Percentiles rank a stretch among this genome's conserved stretches.
Evolutionary conservation across 2,113 vertebrate genomes (phyloP).

Genomic region (Arothron firmamentum): DNA sequence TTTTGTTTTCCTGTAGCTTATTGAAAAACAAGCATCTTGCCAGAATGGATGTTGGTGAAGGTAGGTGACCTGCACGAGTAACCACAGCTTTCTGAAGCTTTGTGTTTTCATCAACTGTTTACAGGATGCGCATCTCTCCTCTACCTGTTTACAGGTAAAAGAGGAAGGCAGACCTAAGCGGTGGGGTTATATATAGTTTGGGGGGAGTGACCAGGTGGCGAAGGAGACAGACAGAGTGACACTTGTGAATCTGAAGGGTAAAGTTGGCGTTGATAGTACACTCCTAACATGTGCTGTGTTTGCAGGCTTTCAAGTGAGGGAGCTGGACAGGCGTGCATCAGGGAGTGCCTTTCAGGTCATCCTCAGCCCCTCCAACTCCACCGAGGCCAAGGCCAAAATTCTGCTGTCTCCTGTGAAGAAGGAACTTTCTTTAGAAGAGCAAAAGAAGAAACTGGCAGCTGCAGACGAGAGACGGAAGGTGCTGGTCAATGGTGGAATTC

Average conservation of each 20-base stretch:
- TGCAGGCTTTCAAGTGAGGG: slow-evolving; percentile 90
- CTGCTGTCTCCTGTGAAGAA: slow-evolving; percentile 90
- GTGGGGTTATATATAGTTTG: no score
- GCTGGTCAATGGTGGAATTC: slow-evolving; percentile 16
- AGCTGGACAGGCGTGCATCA: slow-evolving; percentile 90
- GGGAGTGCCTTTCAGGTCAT: slow-evolving; percentile 96
- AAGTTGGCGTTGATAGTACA: not conserved
- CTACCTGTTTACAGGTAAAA: no score
- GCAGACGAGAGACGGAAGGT: slow-evolving; percentile 96
- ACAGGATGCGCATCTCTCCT: no score
- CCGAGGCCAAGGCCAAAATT: slow-evolving; percentile 85
- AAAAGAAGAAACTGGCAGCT: slow-evolving; percentile 91
- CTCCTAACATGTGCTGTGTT: not conserved
- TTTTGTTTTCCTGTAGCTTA: slow-evolving; percentile 32
- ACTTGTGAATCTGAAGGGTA: not conserved
- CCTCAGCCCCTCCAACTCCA: slow-evolving; percentile 80
- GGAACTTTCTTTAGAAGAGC: slow-evolving; percentile 90
- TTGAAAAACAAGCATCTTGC: slow-evolving; percentile 32
- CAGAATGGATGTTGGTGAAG: slow-evolving; percentile 66
- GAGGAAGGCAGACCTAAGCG: no score
- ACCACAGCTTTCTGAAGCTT: not conserved
- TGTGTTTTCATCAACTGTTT: no score
- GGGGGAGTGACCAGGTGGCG: no score
- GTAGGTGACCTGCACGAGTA: slow-evolving; percentile 37
- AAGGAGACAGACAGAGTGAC: not conserved